Evolutionary conservation across 2,888 invertebrate genomes (phyloP).

Genomic region (Parelbella ahira): DNA sequence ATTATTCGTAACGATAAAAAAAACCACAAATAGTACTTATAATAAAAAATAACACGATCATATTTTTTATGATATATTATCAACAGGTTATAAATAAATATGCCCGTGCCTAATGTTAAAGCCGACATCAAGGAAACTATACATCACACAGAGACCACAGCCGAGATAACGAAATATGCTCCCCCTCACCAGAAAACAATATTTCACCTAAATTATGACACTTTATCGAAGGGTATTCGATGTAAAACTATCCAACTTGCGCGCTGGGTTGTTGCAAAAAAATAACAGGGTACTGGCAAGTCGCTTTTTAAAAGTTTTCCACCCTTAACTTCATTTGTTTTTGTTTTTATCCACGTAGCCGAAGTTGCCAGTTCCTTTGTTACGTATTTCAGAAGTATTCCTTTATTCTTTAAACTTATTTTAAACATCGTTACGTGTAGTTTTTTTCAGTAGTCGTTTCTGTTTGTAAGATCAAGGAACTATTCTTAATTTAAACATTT

Average conservation of each 20-base stretch:
- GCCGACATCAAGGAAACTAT: no score
- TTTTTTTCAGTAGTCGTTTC: no score
- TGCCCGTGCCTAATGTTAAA: no score
- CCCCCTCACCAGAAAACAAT: slow-evolving; percentile 52
- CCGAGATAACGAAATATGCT: slow-evolving; percentile 58
- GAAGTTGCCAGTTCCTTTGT: slow-evolving; percentile 16
- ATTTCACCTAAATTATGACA: slow-evolving; percentile 71
- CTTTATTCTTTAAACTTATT: slow-evolving; percentile 19
- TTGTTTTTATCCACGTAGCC: slow-evolving; percentile 23
- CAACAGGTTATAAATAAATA: slow-evolving; percentile 48
- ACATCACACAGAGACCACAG: slow-evolving; percentile 50
- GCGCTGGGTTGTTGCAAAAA: slow-evolving; percentile 59
- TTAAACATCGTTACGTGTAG: no score
- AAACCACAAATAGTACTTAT: no score
- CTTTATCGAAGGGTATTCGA: slow-evolving; percentile 67
- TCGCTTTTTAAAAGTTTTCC: slow-evolving; percentile 20
- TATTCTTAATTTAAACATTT: no score
- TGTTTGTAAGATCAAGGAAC: no score
- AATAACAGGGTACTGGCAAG: slow-evolving; percentile 40
- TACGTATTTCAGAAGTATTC: slow-evolving; percentile 14
- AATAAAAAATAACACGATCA: no score
- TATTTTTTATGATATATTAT: no score
- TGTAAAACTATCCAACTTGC: slow-evolving; percentile 69
- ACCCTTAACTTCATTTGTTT: slow-evolving; percentile 22
- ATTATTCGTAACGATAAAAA: no score